Evolutionary conservation across 2,797 vertebrate genomes (phyloP), one percentile per base, ranked within the genome.

Genomic region (Onychomys torridus): DNA sequence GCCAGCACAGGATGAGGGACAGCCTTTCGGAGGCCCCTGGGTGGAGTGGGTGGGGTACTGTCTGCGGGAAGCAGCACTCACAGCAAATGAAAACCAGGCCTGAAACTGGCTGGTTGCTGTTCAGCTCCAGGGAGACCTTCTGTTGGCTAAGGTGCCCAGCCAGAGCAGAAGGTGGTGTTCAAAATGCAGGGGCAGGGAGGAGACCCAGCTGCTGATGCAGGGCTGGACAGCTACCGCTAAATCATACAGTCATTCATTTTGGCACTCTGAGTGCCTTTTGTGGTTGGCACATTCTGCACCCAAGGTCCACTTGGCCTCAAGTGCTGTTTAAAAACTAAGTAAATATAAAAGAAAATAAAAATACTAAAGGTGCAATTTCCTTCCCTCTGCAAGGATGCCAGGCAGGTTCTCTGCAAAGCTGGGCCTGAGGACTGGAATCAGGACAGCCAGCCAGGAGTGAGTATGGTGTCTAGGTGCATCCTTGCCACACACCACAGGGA

Each of bases 1-100:
- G 95, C 97, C 95, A 92, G 97, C 69, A 93, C 77, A 87, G 94
- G 90, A 95, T 95, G 95, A 90, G 94, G 92, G 96, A 93, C 86
- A 84, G 90, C 83, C 95, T 94, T 67, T 90, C 49, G 4, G 98
- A 91, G 95, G 98, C 90, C 92, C 89, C 90, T 75, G 97, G 92
- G 92, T 83, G 97, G 75, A 88, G 92, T 81, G 97, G 95, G 95
- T 87, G 92, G 96, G 97, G 96, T 93, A 88, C 92, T 1, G 97
- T 96, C 94, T 37, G 73, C 37, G 14, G 78, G 75, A 96, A 98
- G 93, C 86, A 67, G 83, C 65, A 95, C 98, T 98, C 91, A 25
- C 23, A 81, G 87, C 96, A 97, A 96, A 96, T 69, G 97, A 95
- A 98, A 97, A 87, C 92, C 93, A 95, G 96, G 92, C 95, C 96